Evolutionary conservation across 2,113 vertebrate species (phyloP).

Genomic region (Saccopteryx bilineata): DNA sequence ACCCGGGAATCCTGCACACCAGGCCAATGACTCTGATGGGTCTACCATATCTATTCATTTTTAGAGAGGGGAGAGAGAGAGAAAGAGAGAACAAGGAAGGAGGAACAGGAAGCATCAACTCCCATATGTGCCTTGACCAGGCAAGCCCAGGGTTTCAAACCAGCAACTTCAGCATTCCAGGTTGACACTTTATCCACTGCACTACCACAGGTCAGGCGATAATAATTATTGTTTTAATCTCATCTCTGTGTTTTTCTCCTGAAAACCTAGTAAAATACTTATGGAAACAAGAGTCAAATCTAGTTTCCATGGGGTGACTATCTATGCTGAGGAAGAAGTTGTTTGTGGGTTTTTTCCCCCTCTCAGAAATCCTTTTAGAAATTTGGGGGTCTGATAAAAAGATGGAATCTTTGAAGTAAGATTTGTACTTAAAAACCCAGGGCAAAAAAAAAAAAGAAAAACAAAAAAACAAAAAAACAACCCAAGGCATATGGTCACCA

Average conservation of each 20-base stretch:
- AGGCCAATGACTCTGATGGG: too few relatives aligned
- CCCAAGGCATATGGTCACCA: constrained; percentile 17
- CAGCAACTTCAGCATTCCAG: too few relatives aligned
- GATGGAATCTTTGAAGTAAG: background rate
- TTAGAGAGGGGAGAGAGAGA: too few relatives aligned
- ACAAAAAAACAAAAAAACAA: background rate
- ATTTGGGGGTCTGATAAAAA: constrained; percentile 30
- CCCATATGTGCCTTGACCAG: too few relatives aligned
- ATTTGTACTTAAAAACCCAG: background rate
- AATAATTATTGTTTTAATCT: background rate
- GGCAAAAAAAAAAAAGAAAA: too few relatives aligned
- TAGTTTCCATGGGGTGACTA: background rate
- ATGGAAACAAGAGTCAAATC: background rate
- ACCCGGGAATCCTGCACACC: too few relatives aligned
- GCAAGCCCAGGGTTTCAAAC: too few relatives aligned
- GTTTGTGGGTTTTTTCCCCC: background rate
- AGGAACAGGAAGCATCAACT: too few relatives aligned
- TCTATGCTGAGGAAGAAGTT: background rate
- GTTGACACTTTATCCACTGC: too few relatives aligned
- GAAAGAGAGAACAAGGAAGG: too few relatives aligned
- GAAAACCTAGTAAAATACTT: constrained; percentile 40
- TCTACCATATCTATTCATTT: too few relatives aligned
- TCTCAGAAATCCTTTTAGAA: background rate
- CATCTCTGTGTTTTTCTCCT: background rate
- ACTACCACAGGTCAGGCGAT: too few relatives aligned